Conservation (phyloP, 2,113 vertebrate genomes). For the Gnathonemus echidnorhynchus region DNA sequence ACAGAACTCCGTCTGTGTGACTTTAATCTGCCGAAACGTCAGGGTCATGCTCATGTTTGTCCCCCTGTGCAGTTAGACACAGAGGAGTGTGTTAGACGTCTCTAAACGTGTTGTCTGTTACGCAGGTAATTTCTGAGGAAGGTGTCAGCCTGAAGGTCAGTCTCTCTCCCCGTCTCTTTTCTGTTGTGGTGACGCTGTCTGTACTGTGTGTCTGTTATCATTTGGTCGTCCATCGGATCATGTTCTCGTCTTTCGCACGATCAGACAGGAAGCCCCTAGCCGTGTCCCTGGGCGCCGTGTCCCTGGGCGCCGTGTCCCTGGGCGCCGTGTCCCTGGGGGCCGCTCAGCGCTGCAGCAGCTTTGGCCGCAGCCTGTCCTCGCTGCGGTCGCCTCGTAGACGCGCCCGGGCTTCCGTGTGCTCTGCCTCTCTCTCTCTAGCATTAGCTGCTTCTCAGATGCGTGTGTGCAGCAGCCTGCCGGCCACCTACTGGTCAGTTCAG, state of each 20-base stretch:
- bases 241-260: not conserved
- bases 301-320: not conserved
- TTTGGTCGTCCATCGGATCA: not conserved
- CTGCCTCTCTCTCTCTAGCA: not conserved
- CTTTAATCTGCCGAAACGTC: not conserved
- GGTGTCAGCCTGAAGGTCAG: slow-evolving; percentile 77
- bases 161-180: slow-evolving; percentile 37
- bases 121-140: slow-evolving; percentile 75
- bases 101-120: slow-evolving; percentile 70
- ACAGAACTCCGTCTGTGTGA: not conserved
- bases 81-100: slow-evolving; percentile 38
- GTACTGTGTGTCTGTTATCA: slow-evolving; percentile 19
- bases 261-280: not conserved
- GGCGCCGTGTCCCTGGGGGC: not conserved
- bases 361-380: not conserved
- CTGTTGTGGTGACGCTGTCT: slow-evolving; percentile 24
- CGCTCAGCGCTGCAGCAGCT: not conserved
- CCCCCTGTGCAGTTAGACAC: slow-evolving; percentile 39
- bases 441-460: not conserved
- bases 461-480: not conserved
- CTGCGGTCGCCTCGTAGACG: not conserved
- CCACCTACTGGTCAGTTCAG: not conserved
- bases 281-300: not conserved
- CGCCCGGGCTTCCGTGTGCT: not conserved
- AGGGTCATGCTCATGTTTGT: not conserved